Percentiles rank a stretch among this genome's conserved stretches.
These are phyloP conservation scores for Drosophila kikkawai DNA, from an alignment of 1,140 invertebrate species.

Conservation along the genomic window DNA sequence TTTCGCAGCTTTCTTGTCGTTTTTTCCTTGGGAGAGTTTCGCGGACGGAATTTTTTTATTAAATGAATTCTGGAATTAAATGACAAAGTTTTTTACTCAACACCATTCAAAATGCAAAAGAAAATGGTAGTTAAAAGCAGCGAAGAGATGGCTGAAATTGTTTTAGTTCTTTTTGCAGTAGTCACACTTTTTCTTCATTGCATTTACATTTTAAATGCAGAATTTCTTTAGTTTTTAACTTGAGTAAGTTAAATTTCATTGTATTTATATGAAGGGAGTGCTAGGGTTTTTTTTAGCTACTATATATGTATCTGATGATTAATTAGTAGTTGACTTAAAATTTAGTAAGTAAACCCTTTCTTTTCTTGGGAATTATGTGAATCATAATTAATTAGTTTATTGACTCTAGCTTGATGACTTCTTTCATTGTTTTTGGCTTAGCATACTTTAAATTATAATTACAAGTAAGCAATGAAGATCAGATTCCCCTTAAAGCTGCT, in stretches of 20 bases:
- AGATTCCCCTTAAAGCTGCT: too few species aligned
- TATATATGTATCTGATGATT: neutral
- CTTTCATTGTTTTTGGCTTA: neutral
- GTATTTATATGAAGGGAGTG: neutral
- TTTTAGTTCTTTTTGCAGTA: constrained; percentile 7
- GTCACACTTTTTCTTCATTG: neutral
- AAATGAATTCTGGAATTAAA: constrained; percentile 17
- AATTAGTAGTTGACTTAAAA: constrained; percentile 1
- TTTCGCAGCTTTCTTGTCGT: constrained; percentile 10
- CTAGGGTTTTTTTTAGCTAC: neutral
- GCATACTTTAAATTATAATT: neutral
- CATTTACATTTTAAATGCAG: constrained; percentile 23
- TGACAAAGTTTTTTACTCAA: constrained; percentile 25
- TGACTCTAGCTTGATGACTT: neutral
- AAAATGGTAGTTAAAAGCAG: constrained; percentile 18
- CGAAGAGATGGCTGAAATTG: constrained; percentile 5
- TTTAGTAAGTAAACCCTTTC: neutral
- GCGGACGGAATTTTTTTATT: neutral
- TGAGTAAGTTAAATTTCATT: neutral
- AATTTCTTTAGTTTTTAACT: constrained; percentile 7
- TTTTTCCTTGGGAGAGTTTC: constrained; percentile 1
- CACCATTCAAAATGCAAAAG: constrained; percentile 30
- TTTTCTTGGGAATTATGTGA: neutral
- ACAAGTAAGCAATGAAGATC: neutral
- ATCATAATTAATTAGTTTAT: neutral